phyloP scores from a whole-genome alignment of 1,140 invertebrate species.

The Papilio xuthus region DNA sequence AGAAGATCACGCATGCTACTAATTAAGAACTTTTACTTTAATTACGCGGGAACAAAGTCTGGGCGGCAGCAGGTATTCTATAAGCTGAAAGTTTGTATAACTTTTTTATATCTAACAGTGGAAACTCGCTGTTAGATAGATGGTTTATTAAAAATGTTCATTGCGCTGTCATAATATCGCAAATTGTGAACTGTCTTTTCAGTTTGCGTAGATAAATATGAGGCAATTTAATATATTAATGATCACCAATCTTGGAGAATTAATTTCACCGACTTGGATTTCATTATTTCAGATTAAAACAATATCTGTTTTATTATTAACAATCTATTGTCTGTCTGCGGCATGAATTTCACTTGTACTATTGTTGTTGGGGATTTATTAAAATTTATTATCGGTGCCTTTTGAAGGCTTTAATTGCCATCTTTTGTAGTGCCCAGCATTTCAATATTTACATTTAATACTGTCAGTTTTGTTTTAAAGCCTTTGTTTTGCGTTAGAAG shows the following conservation, averaged over 20 bases:
- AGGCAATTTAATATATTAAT: neutral
- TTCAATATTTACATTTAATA: constrained; percentile 1
- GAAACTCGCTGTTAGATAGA: too few relatives aligned
- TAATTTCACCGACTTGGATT: neutral
- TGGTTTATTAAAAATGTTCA: too few relatives aligned
- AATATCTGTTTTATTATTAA: neutral
- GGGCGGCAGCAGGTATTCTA: too few relatives aligned
- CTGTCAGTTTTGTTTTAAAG: constrained; percentile 9
- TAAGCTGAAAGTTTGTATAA: too few relatives aligned
- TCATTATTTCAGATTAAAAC: neutral
- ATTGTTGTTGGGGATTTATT: neutral
- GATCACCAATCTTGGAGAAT: neutral
- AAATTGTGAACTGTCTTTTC: neutral
- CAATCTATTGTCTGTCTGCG: neutral
- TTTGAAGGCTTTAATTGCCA: constrained; percentile 16
- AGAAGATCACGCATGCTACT: too few relatives aligned
- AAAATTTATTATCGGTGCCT: constrained; percentile 9
- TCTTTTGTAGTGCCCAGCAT: neutral
- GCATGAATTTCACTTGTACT: neutral
- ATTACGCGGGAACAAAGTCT: too few relatives aligned
- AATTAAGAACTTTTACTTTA: too few relatives aligned
- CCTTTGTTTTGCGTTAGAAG: neutral
- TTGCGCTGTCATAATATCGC: too few relatives aligned
- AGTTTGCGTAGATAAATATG: neutral
- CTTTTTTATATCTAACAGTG: too few relatives aligned